These are phyloP conservation scores for Phalacrocorax aristotelis DNA, from an alignment of 2,113 vertebrate genomes.

Conservation along the genomic window DNA sequence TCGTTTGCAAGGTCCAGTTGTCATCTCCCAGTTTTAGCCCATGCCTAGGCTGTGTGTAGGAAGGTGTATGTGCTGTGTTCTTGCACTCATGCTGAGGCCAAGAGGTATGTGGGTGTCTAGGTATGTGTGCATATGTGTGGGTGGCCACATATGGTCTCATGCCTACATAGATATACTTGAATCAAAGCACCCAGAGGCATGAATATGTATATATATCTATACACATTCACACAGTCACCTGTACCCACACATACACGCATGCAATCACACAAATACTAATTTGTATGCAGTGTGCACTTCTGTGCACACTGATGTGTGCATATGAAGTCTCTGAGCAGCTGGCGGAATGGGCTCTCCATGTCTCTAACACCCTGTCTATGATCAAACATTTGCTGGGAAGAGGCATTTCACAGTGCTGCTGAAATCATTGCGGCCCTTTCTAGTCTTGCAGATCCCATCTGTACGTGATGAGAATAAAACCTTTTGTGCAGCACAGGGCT, in stretches of 20 bases:
- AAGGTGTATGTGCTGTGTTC: background rate
- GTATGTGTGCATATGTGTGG: background rate
- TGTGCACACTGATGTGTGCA: background rate
- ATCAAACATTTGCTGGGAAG: background rate
- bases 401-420: conserved; percentile 19
- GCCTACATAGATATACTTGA: background rate
- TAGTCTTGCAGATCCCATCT: background rate
- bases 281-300: background rate
- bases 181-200: background rate
- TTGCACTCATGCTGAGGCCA: rapidly evolving
- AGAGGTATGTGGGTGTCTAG: background rate
- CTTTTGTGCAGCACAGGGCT: conserved; percentile 19
- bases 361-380: background rate
- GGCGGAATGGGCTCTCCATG: background rate
- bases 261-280: background rate
- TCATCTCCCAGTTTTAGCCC: background rate
- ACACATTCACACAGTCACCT: background rate
- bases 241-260: background rate
- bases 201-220: background rate
- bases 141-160: background rate
- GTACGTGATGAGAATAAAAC: conserved; percentile 51
- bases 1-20: background rate
- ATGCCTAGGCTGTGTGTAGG: no score
- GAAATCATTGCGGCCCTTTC: conserved; percentile 12
- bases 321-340: background rate